phyloP scores from a whole-genome alignment of 2,888 invertebrate species.

The Epirrhoe tristata region DNA sequence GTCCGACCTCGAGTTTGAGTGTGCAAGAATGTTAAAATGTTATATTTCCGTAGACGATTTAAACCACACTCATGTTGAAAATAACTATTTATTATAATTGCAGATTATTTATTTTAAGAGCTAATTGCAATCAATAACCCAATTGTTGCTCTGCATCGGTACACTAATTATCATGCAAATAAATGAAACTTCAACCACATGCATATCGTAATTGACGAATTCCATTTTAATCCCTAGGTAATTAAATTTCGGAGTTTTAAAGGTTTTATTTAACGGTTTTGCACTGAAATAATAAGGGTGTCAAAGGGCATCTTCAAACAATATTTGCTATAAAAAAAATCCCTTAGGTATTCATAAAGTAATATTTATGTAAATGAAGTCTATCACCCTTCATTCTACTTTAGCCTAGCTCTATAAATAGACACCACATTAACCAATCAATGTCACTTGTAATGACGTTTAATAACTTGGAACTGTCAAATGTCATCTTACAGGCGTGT shows the following conservation, averaged over 20 bases:
- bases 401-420: too few species aligned
- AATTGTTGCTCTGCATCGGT: neutral
- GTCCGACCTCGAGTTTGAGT: too few species aligned
- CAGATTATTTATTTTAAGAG: neutral
- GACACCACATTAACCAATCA: too few species aligned
- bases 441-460: too few species aligned
- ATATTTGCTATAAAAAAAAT: too few species aligned
- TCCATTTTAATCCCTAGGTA: neutral
- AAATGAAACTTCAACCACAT: conserved; percentile 6
- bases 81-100: neutral
- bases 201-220: neutral
- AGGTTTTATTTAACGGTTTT: neutral
- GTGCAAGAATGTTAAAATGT: too few species aligned
- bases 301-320: too few species aligned
- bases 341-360: too few species aligned
- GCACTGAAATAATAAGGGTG: neutral
- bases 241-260: neutral
- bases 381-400: too few species aligned
- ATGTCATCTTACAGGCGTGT: too few species aligned
- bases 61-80: neutral
- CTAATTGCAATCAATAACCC: conserved; percentile 1
- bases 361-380: too few species aligned
- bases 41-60: neutral
- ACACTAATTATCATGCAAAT: conserved; percentile 9
- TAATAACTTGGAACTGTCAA: too few species aligned